Evolutionary conservation across 2,113 vertebrate genomes (phyloP).

Genomic region (Psittacula cyanocephala): DNA sequence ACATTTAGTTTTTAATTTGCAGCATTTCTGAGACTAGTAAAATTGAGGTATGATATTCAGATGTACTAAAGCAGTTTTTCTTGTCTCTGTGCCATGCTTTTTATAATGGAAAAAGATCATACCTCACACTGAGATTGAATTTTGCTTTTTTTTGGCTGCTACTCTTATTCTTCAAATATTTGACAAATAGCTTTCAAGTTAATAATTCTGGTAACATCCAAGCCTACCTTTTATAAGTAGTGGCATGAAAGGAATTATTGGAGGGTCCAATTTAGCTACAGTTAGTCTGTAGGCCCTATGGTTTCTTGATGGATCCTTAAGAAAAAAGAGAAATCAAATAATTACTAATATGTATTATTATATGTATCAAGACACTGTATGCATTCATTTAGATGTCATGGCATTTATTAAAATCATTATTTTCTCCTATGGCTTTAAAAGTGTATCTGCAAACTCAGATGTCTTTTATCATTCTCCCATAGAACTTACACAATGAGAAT

Average conservation of each 20-base stretch:
- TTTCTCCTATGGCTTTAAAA: background rate
- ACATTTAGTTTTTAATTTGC: conserved; percentile 59
- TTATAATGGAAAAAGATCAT: background rate
- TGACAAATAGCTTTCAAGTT: conserved; percentile 42
- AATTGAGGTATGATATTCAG: conserved; percentile 37
- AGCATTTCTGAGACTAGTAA: conserved; percentile 62
- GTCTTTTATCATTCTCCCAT: background rate
- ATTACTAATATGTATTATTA: background rate
- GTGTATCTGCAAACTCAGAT: background rate
- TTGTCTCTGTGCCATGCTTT: background rate
- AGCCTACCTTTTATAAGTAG: conserved; percentile 96
- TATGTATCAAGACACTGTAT: background rate
- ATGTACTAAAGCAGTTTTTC: conserved; percentile 21
- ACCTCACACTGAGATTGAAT: background rate
- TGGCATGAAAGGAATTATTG: conserved; percentile 98
- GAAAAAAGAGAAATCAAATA: conserved; percentile 47
- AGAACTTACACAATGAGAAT: background rate
- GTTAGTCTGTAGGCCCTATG: conserved; percentile 93
- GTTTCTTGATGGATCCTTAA: conserved; percentile 96
- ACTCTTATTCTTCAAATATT: conserved; percentile 7
- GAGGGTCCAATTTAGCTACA: conserved; percentile 91
- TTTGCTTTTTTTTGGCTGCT: conserved; percentile 8
- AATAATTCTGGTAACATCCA: conserved; percentile 11
- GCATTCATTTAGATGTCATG: background rate
- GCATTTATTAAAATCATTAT: background rate